Conservation (phyloP, 1,140 invertebrate species). For the Sinella curviseta region DNA sequence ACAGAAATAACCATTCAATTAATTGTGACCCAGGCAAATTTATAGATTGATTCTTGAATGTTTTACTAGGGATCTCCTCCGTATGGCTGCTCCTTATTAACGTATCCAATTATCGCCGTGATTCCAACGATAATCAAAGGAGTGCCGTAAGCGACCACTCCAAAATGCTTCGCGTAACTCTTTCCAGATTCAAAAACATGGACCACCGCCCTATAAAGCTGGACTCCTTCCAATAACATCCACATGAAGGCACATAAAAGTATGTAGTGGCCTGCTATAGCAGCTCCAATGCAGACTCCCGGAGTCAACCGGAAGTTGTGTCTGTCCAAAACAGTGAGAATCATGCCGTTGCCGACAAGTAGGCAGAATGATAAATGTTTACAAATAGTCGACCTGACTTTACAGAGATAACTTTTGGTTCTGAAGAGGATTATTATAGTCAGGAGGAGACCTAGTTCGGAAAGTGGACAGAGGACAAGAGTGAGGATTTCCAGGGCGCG, state of each 20-base stretch:
- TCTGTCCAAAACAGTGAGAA: conserved; percentile 61
- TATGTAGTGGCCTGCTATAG: conserved; percentile 63
- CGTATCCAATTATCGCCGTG: conserved; percentile 48
- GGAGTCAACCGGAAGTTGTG: conserved; percentile 54
- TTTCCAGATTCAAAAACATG: conserved; percentile 49
- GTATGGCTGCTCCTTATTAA: conserved; percentile 41
- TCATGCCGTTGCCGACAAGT: conserved; percentile 61
- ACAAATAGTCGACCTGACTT: conserved; percentile 60
- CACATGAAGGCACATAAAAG: conserved; percentile 64
- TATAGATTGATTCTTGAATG: not conserved
- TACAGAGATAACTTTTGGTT: conserved; percentile 50
- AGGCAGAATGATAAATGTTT: conserved; percentile 63
- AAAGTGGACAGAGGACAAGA: conserved; percentile 61
- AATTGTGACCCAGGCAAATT: too few relatives aligned
- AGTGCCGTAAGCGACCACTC: conserved; percentile 59
- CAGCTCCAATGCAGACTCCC: conserved; percentile 61
- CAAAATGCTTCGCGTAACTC: conserved; percentile 34
- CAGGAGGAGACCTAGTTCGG: conserved; percentile 62
- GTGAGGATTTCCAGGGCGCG: conserved; percentile 60
- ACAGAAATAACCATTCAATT: not conserved
- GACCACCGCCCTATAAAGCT: conserved; percentile 60
- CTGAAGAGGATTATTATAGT: conserved; percentile 58
- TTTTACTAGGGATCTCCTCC: conserved; percentile 47
- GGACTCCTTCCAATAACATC: conserved; percentile 61
- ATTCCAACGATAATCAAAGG: conserved; percentile 55